Evolutionary conservation across 2,113 vertebrate genomes (phyloP), one percentile per base, ranked within the genome.

Genomic region (Upupa epops): DNA sequence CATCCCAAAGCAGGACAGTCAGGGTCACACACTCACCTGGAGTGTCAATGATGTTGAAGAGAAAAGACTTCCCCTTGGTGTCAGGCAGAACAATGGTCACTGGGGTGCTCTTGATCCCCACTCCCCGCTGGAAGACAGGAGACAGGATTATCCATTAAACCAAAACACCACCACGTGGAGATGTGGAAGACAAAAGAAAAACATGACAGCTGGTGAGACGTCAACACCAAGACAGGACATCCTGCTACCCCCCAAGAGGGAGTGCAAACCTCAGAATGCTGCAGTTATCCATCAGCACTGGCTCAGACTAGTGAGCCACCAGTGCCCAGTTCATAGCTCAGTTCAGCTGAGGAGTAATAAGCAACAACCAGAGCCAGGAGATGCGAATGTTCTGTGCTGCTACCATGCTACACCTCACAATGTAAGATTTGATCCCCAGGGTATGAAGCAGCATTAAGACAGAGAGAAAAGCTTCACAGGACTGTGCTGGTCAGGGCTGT

Each of bases 1-100:
- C 36, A 49, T 46, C 77, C 77, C 70, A 68, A 42, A 80, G 3
- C 46, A 84, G 58, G 63, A 36, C 28, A 61, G 63, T 37, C 54
- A 71, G 75, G 31, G 69, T 5, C 61, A 42, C 17, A 54, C 19
- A 66, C 24, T 95, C 76, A 99, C 99, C 99, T 98, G 99, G 99
- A 9, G 99, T 99, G 94, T 99, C 99, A 96, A 99, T 99, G 96
- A 99, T 98, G 96, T 99, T 99, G 97, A 99, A 99, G 46, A 99
- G 98, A 93, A 99, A 99, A 26, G 99, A 99, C 91, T 99, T 99
- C 11, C 98, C 99, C 86, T 99, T 98, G 78, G 99, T 99, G 94
- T 99, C 99, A 0, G 99, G 99, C 79, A 99, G 97, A 36, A 99
- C 99, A 97, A 99, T 98, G 0, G 99, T 99, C 94, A 99, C 99